Percentiles rank a stretch among this genome's conserved stretches.
Evolutionary conservation across 2,113 vertebrate genomes (phyloP).

Genomic region (Notiomystis cincta): DNA sequence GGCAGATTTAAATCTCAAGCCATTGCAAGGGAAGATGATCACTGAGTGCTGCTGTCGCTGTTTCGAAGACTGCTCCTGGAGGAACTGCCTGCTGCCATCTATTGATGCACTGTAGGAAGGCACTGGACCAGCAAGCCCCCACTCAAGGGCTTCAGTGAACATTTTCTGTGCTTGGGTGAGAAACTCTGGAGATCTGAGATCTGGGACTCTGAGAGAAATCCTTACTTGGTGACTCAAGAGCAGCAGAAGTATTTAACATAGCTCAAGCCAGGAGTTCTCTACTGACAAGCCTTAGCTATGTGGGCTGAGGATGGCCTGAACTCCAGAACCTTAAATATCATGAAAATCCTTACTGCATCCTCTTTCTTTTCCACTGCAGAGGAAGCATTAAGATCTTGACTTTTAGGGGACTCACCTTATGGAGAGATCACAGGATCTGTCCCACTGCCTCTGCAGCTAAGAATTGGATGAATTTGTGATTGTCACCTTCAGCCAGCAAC

Average conservation of each 20-base stretch:
- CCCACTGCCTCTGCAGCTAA: neutral
- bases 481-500: neutral
- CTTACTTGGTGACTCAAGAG: neutral
- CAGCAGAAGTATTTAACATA: neutral
- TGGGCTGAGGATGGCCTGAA: neutral
- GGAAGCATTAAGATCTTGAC: neutral
- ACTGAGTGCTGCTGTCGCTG: neutral
- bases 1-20: neutral
- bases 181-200: neutral
- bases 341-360: neutral
- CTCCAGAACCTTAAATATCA: neutral
- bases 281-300: neutral
- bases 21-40: neutral
- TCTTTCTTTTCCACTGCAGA: neutral
- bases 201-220: neutral
- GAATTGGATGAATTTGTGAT: neutral
- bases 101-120: neutral
- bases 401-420: neutral
- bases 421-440: neutral
- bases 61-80: neutral
- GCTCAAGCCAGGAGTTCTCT: neutral
- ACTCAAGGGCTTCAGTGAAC: neutral
- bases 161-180: neutral
- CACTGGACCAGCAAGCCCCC: neutral
- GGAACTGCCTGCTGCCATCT: slow-evolving; percentile 53